A percentile compares a stretch with the other conserved stretches of the same genome.
Evolutionary conservation across 2,113 vertebrate genomes (phyloP).

Genomic region (Xiphophorus maculatus): DNA sequence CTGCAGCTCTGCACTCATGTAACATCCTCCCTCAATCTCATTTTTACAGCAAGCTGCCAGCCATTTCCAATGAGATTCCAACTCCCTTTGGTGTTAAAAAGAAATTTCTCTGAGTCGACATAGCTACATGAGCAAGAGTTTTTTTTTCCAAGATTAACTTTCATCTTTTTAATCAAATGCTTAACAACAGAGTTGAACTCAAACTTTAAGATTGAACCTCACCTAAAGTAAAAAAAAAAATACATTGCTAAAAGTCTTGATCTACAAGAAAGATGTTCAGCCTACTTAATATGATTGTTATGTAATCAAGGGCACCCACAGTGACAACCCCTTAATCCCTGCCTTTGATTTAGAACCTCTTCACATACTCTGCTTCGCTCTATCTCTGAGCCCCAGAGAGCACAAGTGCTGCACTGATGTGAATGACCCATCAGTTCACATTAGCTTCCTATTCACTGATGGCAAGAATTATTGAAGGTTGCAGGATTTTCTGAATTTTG

Average conservation of each 20-base stretch:
- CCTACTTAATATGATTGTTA: conserved; percentile 36
- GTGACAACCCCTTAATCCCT: conserved; percentile 44
- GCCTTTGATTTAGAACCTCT: conserved; percentile 56
- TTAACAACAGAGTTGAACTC: conserved; percentile 24
- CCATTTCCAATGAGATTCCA: conserved; percentile 52
- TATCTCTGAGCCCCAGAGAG: conserved; percentile 41
- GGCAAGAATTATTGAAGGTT: conserved; percentile 58
- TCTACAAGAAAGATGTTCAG: conserved; percentile 24
- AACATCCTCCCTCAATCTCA: neutral
- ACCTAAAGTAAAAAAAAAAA: conserved; percentile 19
- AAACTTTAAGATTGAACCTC: conserved; percentile 38
- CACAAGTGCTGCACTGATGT: conserved; percentile 45
- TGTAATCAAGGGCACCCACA: conserved; percentile 47
- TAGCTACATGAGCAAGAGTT: conserved; percentile 35
- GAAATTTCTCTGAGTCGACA: conserved; percentile 31
- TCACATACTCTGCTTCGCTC: conserved; percentile 30
- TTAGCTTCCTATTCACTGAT: conserved; percentile 55
- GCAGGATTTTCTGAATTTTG: conserved; percentile 36
- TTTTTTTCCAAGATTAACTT: conserved; percentile 22
- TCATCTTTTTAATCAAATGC: conserved; percentile 42
- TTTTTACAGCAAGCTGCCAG: conserved; percentile 36
- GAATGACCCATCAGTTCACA: conserved; percentile 62
- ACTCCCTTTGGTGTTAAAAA: conserved; percentile 52
- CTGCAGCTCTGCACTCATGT: neutral
- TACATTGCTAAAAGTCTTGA: neutral